Base-by-base conservation (phyloP, 2,113 vertebrate species). In the Lamprotornis superbus region DNA sequence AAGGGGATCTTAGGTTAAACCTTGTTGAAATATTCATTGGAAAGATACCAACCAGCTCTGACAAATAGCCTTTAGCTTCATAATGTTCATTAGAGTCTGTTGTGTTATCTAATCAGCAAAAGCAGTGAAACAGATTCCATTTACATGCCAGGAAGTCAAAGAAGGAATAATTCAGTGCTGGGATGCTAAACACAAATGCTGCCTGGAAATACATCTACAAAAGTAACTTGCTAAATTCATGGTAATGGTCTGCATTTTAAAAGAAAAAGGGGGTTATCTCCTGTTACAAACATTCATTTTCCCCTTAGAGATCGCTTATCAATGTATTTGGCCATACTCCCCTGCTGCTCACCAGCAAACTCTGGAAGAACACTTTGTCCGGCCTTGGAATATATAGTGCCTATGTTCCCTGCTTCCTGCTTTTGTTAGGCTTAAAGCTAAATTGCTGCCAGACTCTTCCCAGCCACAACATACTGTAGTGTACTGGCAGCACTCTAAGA, bases 21-120 rank as follows among this genome's bases (percentile, higher is more conserved):
- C 31, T 53, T 82, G n/a, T 49, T 97, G 65, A 91, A 95, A 90
- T 94, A 92, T 85, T 95, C 16, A 91, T 65, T 79, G 78, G 70
- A 91, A 95, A 71, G n/a, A 53, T 87, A 95, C 87, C 78, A 91
- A 30, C 23, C 25, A 35, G 4, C 53, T 73, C 70, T 83, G 50
- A 61, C 67, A 91, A 95, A 95, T 42, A 81, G 74, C 57, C 23
- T 47, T 81, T 39, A 71, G 63, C 63, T 88, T 84, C 69, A 42
- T 65, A 71, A 61, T 78, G 46, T 87, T 95, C 49, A n/a, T 76
- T 79, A 53, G 44, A 65, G n/a, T 50, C 46, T 93, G 6, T 56
- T 91, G 87, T 76, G 40, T 91, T 89, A 76, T 85, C 83, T 95
- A 76, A 94, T 89, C 91, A 87, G 70, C 70, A 69, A 73, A 91